These are phyloP conservation scores for Fukomys damarensis DNA, from an alignment of 2,113 vertebrate species.

Conservation along the genomic window DNA sequence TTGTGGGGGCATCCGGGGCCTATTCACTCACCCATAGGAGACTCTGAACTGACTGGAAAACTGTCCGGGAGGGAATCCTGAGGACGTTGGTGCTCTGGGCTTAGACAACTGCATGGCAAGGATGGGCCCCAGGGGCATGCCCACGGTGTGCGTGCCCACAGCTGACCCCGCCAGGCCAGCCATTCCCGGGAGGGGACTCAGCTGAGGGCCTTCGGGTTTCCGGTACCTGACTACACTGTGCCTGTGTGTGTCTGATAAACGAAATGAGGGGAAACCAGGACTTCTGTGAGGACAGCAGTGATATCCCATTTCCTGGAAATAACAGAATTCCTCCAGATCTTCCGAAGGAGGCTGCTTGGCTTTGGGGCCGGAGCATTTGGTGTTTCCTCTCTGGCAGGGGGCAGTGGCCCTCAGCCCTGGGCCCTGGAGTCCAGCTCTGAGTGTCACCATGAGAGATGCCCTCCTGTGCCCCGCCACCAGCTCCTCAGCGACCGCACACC, in stretches of 20 bases:
- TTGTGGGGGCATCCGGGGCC: too few relatives aligned
- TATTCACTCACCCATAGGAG: rapidly evolving
- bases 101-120: rapidly evolving
- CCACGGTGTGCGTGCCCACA: rapidly evolving
- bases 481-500: not conserved
- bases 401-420: rapidly evolving
- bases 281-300: not conserved
- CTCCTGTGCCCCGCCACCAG: rapidly evolving
- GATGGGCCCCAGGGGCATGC: rapidly evolving
- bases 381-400: rapidly evolving
- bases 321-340: not conserved
- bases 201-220: not conserved
- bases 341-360: not conserved
- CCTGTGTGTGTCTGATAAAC: not conserved
- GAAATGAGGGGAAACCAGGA: not conserved
- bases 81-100: rapidly evolving
- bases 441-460: rapidly evolving
- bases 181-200: not conserved
- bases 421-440: rapidly evolving
- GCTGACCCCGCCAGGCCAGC: rapidly evolving
- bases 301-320: not conserved
- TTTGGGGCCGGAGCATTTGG: rapidly evolving
- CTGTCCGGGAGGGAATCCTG: rapidly evolving
- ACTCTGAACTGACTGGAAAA: not conserved
- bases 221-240: not conserved